Evolutionary conservation across 2,797 vertebrate genomes (phyloP).

Genomic region (Rhinatrema bivittatum): DNA sequence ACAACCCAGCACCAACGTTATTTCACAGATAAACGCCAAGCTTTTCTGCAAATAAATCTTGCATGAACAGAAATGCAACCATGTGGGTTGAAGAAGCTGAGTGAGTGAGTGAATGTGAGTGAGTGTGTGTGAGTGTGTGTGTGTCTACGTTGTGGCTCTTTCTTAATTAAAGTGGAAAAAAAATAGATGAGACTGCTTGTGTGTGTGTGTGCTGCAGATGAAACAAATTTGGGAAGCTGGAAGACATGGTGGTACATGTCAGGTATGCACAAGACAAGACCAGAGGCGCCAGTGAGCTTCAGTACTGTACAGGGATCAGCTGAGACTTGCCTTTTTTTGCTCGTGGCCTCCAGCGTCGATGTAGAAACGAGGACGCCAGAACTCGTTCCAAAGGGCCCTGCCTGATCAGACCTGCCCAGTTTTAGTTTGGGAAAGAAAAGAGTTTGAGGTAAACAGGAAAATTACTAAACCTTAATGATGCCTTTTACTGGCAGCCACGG

Average conservation of each 20-base stretch:
- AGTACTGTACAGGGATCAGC: constrained; percentile 78
- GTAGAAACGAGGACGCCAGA: constrained; percentile 68
- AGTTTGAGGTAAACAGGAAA: constrained; percentile 67
- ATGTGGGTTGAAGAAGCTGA: too few species aligned
- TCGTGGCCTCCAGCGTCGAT: constrained; percentile 82
- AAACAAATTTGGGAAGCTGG: constrained; percentile 66
- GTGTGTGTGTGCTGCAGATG: constrained; percentile 59
- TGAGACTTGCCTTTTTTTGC: constrained; percentile 86
- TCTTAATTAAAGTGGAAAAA: too few species aligned
- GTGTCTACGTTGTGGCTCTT: too few species aligned
- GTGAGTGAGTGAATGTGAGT: constrained; percentile 9
- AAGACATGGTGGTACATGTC: constrained; percentile 90
- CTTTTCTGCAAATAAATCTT: too few species aligned
- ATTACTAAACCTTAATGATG: constrained; percentile 65
- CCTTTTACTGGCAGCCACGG: constrained; percentile 53
- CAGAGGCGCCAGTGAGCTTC: constrained; percentile 92
- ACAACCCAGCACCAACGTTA: too few species aligned
- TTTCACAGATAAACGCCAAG: too few species aligned
- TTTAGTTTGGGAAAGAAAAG: constrained; percentile 53
- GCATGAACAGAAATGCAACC: too few species aligned
- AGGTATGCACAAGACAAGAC: constrained; percentile 97
- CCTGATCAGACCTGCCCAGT: constrained; percentile 82
- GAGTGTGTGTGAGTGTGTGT: constrained; percentile 30
- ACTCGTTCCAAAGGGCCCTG: constrained; percentile 63
- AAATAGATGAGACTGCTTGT: constrained; percentile 29